A percentile compares a stretch with the other conserved stretches of the same genome.
Evolutionary conservation across 2,888 invertebrate genomes (phyloP).

Genomic region (Hofmannophila pseudospretella): DNA sequence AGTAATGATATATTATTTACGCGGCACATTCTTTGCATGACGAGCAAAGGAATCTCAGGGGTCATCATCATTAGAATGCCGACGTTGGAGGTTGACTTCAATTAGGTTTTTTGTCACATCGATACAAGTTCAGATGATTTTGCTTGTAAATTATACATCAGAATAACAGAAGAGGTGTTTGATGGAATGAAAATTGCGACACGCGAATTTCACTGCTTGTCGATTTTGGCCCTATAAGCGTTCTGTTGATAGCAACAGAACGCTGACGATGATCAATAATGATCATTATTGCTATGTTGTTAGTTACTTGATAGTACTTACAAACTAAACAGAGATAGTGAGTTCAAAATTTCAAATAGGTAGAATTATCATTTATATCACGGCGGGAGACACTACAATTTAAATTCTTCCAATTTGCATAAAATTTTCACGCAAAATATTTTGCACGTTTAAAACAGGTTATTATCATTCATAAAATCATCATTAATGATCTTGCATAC

Average conservation of each 20-base stretch:
- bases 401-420: not conserved
- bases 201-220: too few species aligned
- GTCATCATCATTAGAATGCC: conserved; percentile 56
- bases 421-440: conserved; percentile 4
- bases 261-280: too few species aligned
- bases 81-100: conserved; percentile 31
- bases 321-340: too few species aligned
- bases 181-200: not conserved
- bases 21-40: conserved; percentile 54
- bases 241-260: too few species aligned
- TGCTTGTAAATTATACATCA: conserved; percentile 19
- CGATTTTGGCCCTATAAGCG: too few species aligned
- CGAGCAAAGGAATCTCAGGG: conserved; percentile 40
- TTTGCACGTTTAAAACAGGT: conserved; percentile 19
- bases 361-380: too few species aligned
- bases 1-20: conserved; percentile 57
- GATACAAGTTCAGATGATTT: conserved; percentile 29
- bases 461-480: conserved; percentile 26
- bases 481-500: conserved; percentile 22
- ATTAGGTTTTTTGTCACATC: conserved; percentile 35
- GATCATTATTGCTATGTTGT: too few species aligned
- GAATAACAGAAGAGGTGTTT: not conserved
- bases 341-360: too few species aligned
- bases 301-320: too few species aligned
- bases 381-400: too few species aligned